Evolutionary conservation across 2,797 vertebrate genomes (phyloP).

Genomic region (Acanthopagrus latus): DNA sequence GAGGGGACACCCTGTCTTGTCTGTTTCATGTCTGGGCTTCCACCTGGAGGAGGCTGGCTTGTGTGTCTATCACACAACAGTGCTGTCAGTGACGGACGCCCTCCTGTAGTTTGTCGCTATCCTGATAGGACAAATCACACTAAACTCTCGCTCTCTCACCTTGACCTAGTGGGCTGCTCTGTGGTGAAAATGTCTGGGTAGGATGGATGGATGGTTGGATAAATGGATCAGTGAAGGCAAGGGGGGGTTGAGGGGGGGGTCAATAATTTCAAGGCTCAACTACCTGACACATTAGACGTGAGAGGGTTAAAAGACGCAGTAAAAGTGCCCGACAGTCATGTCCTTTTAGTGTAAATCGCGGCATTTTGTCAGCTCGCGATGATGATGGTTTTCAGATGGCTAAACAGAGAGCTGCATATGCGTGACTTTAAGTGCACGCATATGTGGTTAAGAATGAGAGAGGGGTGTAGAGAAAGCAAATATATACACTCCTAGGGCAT

Average conservation of each 20-base stretch:
- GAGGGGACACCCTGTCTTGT: constrained; percentile 81
- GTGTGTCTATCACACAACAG: constrained; percentile 74
- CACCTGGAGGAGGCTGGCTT: constrained; percentile 73
- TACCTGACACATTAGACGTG: constrained; percentile 66
- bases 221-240: constrained; percentile 61
- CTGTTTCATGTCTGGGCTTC: constrained; percentile 82
- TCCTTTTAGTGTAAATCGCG: constrained; percentile 67
- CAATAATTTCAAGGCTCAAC: constrained; percentile 62
- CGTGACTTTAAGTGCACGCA: constrained; percentile 67
- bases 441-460: constrained; percentile 65
- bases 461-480: constrained; percentile 67
- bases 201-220: constrained; percentile 63
- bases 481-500: constrained; percentile 60
- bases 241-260: constrained; percentile 6
- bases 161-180: constrained; percentile 75
- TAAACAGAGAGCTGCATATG: constrained; percentile 47
- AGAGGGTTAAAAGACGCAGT: constrained; percentile 65
- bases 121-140: constrained; percentile 75
- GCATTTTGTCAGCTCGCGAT: constrained; percentile 56
- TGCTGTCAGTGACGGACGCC: constrained; percentile 67
- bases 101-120: constrained; percentile 69
- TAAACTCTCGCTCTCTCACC: constrained; percentile 75
- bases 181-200: constrained; percentile 54
- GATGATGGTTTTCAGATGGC: constrained; percentile 73
- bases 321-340: constrained; percentile 63